Evolutionary conservation across 2,888 invertebrate species (phyloP).

Genomic region (Drosophila helvetica): DNA sequence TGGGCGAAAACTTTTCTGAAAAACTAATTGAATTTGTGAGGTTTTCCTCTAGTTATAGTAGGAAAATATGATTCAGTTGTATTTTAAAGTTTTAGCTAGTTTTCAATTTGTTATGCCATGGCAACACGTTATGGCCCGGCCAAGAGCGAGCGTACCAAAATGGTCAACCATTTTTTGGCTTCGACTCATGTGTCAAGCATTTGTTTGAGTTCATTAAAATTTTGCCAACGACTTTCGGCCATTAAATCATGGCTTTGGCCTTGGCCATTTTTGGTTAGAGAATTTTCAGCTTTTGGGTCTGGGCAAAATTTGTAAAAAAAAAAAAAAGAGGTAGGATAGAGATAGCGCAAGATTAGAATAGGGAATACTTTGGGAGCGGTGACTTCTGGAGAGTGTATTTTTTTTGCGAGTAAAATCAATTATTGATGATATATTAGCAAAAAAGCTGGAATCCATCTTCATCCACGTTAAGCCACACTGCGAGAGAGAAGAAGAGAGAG

Average conservation of each 20-base stretch:
- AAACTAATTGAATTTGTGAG: conserved; percentile 9
- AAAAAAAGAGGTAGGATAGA: not conserved
- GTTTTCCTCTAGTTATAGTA: not conserved
- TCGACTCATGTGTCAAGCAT: conserved; percentile 27
- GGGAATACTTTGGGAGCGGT: too few species aligned
- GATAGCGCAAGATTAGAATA: not conserved
- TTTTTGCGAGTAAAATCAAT: too few species aligned
- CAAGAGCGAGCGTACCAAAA: conserved; percentile 20
- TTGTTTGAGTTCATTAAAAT: conserved; percentile 60
- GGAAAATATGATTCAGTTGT: conserved; percentile 10
- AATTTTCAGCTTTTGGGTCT: conserved; percentile 2
- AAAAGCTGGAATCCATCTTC: too few species aligned
- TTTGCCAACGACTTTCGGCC: conserved; percentile 45
- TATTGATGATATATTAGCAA: too few species aligned
- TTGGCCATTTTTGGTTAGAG: conserved; percentile 55
- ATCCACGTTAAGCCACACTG: too few species aligned
- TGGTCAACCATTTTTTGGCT: conserved; percentile 16
- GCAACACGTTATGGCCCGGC: not conserved
- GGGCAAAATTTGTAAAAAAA: conserved; percentile 6
- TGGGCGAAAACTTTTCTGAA: conserved; percentile 31
- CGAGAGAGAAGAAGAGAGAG: too few species aligned
- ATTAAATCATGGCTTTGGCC: conserved; percentile 63
- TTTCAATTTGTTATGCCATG: not conserved
- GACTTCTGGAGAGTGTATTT: not conserved
- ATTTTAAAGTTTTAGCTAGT: not conserved